phyloP scores from a whole-genome alignment of 2,888 invertebrate species.

The Erebia ligea region DNA sequence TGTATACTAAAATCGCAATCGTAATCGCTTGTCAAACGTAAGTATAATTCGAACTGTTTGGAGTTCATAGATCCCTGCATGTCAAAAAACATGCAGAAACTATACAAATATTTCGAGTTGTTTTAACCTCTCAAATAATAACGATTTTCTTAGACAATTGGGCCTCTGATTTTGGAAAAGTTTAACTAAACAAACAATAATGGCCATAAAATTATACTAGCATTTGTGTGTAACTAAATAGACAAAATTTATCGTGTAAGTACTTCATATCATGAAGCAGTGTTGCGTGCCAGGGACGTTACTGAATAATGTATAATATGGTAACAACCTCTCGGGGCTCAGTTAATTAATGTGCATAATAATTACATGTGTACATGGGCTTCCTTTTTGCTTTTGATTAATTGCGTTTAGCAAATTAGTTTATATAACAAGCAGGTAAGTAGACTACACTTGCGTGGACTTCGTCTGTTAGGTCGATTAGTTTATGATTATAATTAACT shows the following conservation, averaged over 20 bases:
- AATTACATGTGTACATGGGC: constrained; percentile 78
- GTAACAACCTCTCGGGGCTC: constrained; percentile 56
- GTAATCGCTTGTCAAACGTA: not conserved
- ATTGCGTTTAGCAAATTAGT: constrained; percentile 73
- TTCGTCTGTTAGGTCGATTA: constrained; percentile 25
- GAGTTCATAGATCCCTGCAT: too few relatives aligned
- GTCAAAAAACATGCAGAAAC: too few relatives aligned
- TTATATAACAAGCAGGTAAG: constrained; percentile 55
- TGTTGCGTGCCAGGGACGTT: constrained; percentile 64
- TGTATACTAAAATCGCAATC: too few relatives aligned
- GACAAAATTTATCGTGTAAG: constrained; percentile 38
- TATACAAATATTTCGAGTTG: too few relatives aligned
- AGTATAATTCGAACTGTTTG: too few relatives aligned
- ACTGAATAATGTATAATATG: constrained; percentile 73
- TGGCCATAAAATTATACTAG: constrained; percentile 6
- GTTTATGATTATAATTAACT: constrained; percentile 8
- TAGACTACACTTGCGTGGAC: constrained; percentile 32
- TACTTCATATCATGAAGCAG: constrained; percentile 45
- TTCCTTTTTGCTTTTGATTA: constrained; percentile 81
- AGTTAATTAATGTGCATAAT: constrained; percentile 82
- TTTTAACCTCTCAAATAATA: too few relatives aligned
- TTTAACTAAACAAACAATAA: not conserved
- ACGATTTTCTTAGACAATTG: too few relatives aligned
- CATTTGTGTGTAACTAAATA: constrained; percentile 29
- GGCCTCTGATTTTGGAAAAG: not conserved